phyloP scores from a whole-genome alignment of 2,797 vertebrate genomes.

The Oreochromis grahami region DNA sequence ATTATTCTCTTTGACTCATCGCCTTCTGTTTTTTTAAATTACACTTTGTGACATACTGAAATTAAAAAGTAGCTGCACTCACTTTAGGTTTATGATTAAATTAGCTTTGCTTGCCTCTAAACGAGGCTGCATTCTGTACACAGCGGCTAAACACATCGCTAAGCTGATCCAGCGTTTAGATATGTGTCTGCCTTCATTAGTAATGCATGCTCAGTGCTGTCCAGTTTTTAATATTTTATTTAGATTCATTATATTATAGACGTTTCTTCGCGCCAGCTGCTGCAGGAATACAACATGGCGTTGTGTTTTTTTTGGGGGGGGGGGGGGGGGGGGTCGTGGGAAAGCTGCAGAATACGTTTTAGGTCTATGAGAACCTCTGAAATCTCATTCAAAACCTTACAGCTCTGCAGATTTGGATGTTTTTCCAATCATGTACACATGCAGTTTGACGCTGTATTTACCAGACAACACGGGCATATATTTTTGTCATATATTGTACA shows the following conservation, averaged over 20 bases:
- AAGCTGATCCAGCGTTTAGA: background rate
- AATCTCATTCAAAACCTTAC: background rate
- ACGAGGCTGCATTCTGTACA: background rate
- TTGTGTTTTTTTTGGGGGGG: background rate
- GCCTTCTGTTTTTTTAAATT: background rate
- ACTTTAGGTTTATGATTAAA: background rate
- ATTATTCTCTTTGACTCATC: background rate
- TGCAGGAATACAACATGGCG: background rate
- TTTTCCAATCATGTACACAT: background rate
- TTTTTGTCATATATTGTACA: background rate
- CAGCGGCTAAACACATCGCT: background rate
- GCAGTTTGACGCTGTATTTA: background rate
- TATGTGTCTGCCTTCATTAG: background rate
- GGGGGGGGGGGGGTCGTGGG: background rate
- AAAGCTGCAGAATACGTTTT: background rate
- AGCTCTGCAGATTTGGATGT: background rate
- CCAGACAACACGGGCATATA: background rate
- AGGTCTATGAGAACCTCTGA: background rate
- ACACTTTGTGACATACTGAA: background rate
- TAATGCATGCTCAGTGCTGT: background rate
- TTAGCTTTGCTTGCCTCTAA: background rate
- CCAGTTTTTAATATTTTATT: background rate
- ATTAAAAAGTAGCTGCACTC: background rate
- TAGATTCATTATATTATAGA: background rate
- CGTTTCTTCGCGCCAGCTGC: background rate